phyloP scores from a whole-genome alignment of 2,888 invertebrate species.

The Rhorus exstirpatorius region DNA sequence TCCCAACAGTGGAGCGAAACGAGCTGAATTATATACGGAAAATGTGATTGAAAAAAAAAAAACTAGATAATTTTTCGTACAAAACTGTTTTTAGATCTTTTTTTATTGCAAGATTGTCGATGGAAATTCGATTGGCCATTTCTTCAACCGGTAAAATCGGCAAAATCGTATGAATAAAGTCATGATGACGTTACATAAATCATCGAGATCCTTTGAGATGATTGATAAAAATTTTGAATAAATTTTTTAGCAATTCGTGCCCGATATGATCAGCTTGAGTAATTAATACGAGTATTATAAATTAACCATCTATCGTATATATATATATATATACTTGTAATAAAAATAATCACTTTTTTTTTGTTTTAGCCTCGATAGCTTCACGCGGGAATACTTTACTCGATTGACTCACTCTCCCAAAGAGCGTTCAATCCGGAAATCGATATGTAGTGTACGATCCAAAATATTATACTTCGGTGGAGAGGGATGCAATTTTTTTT shows the following conservation, averaged over 20 bases:
- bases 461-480: no score
- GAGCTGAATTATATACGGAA: no score
- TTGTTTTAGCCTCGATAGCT: no score
- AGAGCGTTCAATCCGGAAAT: no score
- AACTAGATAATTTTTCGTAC: neutral
- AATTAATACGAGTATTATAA: neutral
- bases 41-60: neutral
- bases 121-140: neutral
- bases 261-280: neutral
- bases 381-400: no score
- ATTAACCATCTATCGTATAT: constrained; percentile 8
- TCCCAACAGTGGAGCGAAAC: no score
- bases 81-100: neutral
- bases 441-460: no score
- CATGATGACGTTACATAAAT: no score
- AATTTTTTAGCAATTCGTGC: neutral
- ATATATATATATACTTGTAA: neutral
- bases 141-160: no score
- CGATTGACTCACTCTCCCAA: no score
- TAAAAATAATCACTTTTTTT: neutral
- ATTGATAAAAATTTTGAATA: neutral
- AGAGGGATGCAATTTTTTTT: neutral
- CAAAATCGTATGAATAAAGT: no score
- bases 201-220: no score
- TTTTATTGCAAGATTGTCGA: neutral